Conservation (phyloP, 2,113 vertebrate species). For the Ascaphus truei region DNA sequence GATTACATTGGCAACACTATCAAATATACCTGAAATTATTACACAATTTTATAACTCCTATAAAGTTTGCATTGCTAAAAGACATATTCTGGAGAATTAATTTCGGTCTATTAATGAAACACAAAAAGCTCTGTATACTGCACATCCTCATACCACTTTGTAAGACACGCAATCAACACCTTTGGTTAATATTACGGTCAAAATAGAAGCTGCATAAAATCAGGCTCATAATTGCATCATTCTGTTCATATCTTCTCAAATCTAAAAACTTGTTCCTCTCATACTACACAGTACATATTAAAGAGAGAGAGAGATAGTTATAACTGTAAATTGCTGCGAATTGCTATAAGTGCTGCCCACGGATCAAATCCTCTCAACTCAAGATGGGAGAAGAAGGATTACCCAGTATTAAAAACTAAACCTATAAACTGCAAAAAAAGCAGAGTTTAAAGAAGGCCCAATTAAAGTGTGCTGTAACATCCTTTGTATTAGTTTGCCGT, state of each 20-base stretch:
- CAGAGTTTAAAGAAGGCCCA: background rate
- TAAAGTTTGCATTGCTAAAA: too few species aligned
- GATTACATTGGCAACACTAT: too few species aligned
- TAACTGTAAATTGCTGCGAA: too few species aligned
- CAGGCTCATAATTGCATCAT: background rate
- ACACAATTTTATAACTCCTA: too few species aligned
- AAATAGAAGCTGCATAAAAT: background rate
- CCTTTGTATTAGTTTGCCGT: too few species aligned
- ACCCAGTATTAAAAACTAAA: background rate
- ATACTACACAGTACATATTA: background rate
- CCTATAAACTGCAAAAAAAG: background rate
- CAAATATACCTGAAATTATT: too few species aligned
- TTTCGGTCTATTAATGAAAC: too few species aligned
- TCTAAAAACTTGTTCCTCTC: background rate
- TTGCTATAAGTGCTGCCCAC: background rate
- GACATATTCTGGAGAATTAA: too few species aligned
- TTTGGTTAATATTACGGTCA: background rate
- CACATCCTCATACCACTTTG: too few species aligned
- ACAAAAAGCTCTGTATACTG: too few species aligned
- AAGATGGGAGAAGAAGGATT: background rate
- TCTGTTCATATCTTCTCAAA: background rate
- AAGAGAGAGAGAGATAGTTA: background rate
- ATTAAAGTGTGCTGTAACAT: too few species aligned
- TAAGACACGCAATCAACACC: background rate
- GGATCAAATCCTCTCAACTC: background rate